Base-by-base conservation (phyloP, 2,797 vertebrate species). In the Neosilurus mollespiculum region DNA sequence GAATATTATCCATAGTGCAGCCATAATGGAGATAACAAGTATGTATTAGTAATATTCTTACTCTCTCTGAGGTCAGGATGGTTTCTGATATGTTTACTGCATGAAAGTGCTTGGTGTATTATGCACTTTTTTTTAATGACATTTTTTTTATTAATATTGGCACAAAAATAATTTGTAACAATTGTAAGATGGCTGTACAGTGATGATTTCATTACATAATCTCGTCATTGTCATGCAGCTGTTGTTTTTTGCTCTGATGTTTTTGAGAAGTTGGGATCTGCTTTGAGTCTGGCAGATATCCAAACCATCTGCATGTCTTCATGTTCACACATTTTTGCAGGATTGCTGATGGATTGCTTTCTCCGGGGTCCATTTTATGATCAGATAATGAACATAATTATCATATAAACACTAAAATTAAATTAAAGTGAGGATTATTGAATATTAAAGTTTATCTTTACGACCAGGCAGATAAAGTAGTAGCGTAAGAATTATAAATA, bases 281-380 rank as follows among this genome's bases (percentile, higher is more conserved):
- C 14, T 72, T 14, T 30, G 69, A 67, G 34, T 67, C 70, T 84
- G 83, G 83, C 62, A 14, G 71, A 76, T 51, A 12, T 81, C 83
- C 83, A 84, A 84, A 80, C 78, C 83, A 84, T 84, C 78, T 84
- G 78, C 61, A 72, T 20, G 10, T 69, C 71, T 81, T 81, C 76
- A 69, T 75, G 71, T 75, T 84, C 49, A 71, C 37, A 54, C 67
- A 77, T 66, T 77, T 76, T 69, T 56, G 81, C 53, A 56, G 56
- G 22, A 66, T 77, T 78, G 43, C 66, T 78, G 56, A 61, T 78
- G 49, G 75, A 22, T 53, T 61, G n/a, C 18, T 70, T 64, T 54
- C 72, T 58, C 66, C 12, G 34, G 64, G 78, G 64, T 58, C 54
- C 34, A 30, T n/a, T 81, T 69, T 77, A 53, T 70, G 66, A 64